phyloP scores from a whole-genome alignment of 2,113 vertebrate species.

The cattle (Bos taurus) region ARS-UCD2.0 NC_037333.1:108772501-108773000 shows the following conservation, averaged over 20 bases:
- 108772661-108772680: background rate
- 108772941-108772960: accelerated
- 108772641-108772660: background rate
- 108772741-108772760: background rate
- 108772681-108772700: background rate
- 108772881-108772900: no score
- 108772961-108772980: no score
- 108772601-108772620: background rate
- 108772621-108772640: background rate
- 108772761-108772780: background rate
- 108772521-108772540: background rate
- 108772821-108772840: background rate
- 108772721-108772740: background rate
- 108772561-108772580: background rate
- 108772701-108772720: background rate
- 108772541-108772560: no score
- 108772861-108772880: background rate
- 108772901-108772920: background rate
- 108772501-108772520: background rate
- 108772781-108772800: background rate
- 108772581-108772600: background rate
- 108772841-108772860: background rate
- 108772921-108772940: background rate
- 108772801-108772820: background rate
- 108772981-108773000: background rate